A percentile compares a stretch with the other conserved stretches of the same genome.
Conservation (phyloP, 2,888 invertebrate genomes). For the Bombyx huttoni region DNA sequence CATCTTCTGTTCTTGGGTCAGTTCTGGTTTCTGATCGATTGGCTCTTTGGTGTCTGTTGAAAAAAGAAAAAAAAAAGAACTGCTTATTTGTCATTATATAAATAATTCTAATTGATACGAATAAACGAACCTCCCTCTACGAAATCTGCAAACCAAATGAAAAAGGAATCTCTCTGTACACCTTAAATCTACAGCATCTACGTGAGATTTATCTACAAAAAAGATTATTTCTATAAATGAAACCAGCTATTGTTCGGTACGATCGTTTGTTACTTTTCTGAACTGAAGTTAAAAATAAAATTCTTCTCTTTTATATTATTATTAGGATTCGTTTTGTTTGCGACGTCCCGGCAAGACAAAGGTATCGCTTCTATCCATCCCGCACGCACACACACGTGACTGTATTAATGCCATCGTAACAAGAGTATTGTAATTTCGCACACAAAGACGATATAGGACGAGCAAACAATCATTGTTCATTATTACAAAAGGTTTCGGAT, state of each 20-base stretch:
- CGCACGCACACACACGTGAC: constrained; percentile 54
- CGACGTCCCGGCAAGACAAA: constrained; percentile 69
- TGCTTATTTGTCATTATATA: constrained; percentile 11
- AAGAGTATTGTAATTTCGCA: constrained; percentile 72
- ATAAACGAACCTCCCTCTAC: constrained; percentile 46
- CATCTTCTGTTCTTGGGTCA: constrained; percentile 70
- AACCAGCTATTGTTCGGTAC: constrained; percentile 62
- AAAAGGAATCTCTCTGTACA: constrained; percentile 36
- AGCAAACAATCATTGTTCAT: constrained; percentile 72
- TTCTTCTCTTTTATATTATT: constrained; percentile 70
- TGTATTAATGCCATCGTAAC: constrained; percentile 62
- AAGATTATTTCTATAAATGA: constrained; percentile 71
- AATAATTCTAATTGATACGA: constrained; percentile 10
- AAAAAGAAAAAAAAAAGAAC: constrained; percentile 23
- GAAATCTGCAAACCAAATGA: constrained; percentile 46
- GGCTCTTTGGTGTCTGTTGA: constrained; percentile 66
- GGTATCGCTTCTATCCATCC: constrained; percentile 64
- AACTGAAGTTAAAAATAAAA: constrained; percentile 72
- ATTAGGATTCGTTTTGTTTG: constrained; percentile 69
- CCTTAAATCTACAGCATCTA: constrained; percentile 50
- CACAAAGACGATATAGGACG: constrained; percentile 69
- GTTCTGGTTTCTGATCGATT: constrained; percentile 71
- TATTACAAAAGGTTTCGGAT: constrained; percentile 71
- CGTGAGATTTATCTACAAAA: constrained; percentile 70
- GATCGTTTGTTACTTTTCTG: constrained; percentile 67